Conservation (phyloP, 2,113 vertebrate species). For the Hypocryptadius cinnamomeus region DNA sequence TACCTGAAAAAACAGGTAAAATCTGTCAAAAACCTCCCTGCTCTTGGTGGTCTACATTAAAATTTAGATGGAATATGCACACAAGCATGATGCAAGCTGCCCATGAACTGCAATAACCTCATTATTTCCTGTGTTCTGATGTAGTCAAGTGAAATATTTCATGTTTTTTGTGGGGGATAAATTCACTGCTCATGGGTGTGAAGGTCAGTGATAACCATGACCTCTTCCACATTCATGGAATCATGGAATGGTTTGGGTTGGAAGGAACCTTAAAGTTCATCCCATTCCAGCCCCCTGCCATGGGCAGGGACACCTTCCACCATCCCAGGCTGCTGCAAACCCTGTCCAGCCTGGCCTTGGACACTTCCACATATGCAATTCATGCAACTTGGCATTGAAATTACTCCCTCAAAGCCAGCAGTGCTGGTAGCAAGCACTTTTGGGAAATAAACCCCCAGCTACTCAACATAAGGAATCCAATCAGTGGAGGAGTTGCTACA, state of each 20-base stretch:
- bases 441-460: neutral
- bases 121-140: fast-evolving
- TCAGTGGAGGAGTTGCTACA: neutral
- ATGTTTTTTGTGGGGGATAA: neutral
- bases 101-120: neutral
- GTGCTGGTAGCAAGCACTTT: neutral
- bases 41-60: neutral
- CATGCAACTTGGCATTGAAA: neutral
- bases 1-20: neutral
- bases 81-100: neutral
- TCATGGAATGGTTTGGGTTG: neutral
- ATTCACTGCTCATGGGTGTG: neutral
- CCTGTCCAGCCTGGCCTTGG: neutral
- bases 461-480: neutral
- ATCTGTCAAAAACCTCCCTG: neutral
- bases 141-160: neutral
- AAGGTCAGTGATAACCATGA: neutral
- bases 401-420: neutral
- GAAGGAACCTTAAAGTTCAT: neutral
- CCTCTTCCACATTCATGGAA: neutral
- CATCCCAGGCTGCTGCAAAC: neutral
- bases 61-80: neutral
- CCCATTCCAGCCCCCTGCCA: neutral
- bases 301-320: neutral
- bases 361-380: neutral